phyloP scores from a whole-genome alignment of 23 tunicate genomes.

The Ciona savignyi region DNA sequence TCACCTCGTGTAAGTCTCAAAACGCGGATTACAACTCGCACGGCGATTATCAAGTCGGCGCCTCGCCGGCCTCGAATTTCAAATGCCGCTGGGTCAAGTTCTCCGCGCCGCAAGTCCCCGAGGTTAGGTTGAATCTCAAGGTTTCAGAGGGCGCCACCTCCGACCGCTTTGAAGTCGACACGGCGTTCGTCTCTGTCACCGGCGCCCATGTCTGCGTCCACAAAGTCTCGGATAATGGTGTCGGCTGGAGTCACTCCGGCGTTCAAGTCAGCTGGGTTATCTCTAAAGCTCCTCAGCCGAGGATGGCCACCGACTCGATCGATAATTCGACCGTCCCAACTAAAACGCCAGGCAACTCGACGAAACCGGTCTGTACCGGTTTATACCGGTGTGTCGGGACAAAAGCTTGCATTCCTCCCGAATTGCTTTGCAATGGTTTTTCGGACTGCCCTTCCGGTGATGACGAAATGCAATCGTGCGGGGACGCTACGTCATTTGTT shows the following conservation, averaged over 20 bases:
- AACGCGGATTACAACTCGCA: neutral
- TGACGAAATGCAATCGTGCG: slow-evolving; percentile 32
- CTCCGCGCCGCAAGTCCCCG: neutral
- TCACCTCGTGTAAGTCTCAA: neutral
- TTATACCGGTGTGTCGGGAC: slow-evolving; percentile 1
- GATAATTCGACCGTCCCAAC: neutral
- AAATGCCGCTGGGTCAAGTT: slow-evolving; percentile 5
- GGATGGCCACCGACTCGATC: neutral
- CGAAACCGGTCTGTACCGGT: neutral
- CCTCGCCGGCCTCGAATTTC: slow-evolving; percentile 8
- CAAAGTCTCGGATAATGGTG: neutral
- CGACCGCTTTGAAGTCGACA: neutral
- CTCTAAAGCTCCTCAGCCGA: neutral
- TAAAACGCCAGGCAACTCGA: neutral
- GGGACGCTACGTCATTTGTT: slow-evolving; percentile 26
- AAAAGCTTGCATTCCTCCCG: neutral
- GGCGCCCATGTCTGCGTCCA: slow-evolving; percentile 12
- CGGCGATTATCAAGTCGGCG: neutral
- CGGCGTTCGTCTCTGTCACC: slow-evolving; percentile 5
- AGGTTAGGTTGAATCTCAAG: neutral
- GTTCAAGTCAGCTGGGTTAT: slow-evolving; percentile 6
- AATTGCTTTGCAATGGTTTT: slow-evolving; percentile 12
- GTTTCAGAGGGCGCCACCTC: neutral
- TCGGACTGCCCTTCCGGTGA: slow-evolving; percentile 8
- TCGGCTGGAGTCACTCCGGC: slow-evolving; percentile 8